Evolutionary conservation across 1,140 invertebrate species (phyloP).

Genomic region (Drosophila suzukii): DNA sequence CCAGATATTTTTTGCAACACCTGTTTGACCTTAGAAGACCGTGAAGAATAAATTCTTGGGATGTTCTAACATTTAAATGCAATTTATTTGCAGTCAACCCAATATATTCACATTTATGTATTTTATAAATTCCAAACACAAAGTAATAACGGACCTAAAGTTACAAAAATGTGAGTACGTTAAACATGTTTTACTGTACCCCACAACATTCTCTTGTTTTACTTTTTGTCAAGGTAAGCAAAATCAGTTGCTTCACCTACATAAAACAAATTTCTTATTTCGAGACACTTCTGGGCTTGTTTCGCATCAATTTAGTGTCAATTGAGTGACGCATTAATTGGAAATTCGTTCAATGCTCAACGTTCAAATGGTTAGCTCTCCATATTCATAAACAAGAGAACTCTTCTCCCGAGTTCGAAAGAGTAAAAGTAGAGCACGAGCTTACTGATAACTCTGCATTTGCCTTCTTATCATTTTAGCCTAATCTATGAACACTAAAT

Average conservation of each 20-base stretch:
- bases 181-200: background rate
- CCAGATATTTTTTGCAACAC: background rate
- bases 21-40: constrained; percentile 27
- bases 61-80: too few species aligned
- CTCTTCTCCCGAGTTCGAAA: background rate
- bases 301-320: constrained; percentile 10
- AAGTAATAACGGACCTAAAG: background rate
- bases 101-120: background rate
- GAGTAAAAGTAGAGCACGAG: background rate
- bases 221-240: background rate
- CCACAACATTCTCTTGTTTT: background rate
- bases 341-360: constrained; percentile 7
- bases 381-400: background rate
- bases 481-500: constrained; percentile 36
- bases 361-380: background rate
- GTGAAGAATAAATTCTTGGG: background rate
- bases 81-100: background rate
- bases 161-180: too few species aligned
- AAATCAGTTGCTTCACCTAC: background rate
- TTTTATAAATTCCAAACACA: background rate
- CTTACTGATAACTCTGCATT: constrained; percentile 15
- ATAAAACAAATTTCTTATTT: background rate
- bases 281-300: constrained; percentile 9
- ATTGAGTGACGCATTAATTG: constrained; percentile 31
- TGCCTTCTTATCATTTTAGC: constrained; percentile 25